A percentile compares a stretch with the other conserved stretches of the same genome.
phyloP scores from a whole-genome alignment of 1,140 invertebrate genomes.

The Belonocnema kinseyi region DNA sequence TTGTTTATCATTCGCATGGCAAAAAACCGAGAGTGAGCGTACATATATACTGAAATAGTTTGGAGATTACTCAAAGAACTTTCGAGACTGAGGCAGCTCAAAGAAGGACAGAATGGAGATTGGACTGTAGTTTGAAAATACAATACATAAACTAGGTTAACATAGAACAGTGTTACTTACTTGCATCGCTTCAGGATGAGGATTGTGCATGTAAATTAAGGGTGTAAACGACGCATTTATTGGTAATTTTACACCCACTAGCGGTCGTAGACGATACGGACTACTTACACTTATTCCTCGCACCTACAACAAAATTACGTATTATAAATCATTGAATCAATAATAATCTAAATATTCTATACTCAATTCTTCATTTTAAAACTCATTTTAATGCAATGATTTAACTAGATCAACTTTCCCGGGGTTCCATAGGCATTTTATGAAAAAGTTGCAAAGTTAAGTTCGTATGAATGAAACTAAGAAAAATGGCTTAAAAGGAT shows the following conservation, averaged over 20 bases:
- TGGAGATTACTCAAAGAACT: too few relatives aligned
- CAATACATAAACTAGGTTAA: too few relatives aligned
- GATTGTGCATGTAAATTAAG: conserved; percentile 95
- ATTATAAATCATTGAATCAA: conserved; percentile 20
- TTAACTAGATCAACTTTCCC: conserved; percentile 90
- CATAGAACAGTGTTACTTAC: conserved; percentile 72
- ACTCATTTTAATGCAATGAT: conserved; percentile 95
- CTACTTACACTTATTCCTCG: conserved; percentile 89
- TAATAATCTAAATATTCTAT: conserved; percentile 3
- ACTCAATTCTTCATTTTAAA: conserved; percentile 84
- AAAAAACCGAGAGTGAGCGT: too few relatives aligned
- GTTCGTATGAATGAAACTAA: too few relatives aligned
- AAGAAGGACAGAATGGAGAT: too few relatives aligned
- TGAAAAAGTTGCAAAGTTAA: too few relatives aligned
- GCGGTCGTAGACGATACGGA: conserved; percentile 91
- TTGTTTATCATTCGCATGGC: too few relatives aligned
- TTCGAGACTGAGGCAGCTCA: too few relatives aligned
- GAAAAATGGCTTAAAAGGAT: too few relatives aligned
- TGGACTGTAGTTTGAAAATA: too few relatives aligned
- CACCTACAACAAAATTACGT: conserved; percentile 77
- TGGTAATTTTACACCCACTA: conserved; percentile 92
- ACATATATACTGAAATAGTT: too few relatives aligned
- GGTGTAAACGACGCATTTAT: conserved; percentile 94
- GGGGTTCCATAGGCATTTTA: conserved; percentile 79
- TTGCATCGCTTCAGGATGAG: conserved; percentile 89